Conservation (phyloP, 2,797 vertebrate species). For the Gadopsis bispinosus region DNA sequence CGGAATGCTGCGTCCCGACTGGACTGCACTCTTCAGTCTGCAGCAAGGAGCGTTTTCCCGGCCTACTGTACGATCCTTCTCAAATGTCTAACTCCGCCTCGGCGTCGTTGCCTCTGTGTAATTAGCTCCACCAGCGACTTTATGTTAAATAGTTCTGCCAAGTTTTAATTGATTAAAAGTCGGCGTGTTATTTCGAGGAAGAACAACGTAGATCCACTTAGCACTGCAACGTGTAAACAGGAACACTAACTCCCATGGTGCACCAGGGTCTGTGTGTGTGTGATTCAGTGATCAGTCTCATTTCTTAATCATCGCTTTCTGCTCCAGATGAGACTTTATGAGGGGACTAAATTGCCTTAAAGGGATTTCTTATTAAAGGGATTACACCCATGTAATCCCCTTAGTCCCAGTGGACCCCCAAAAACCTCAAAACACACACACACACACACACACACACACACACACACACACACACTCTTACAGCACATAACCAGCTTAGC, state of each 20-base stretch:
- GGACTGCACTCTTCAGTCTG: background rate
- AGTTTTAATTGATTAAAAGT: slow-evolving; percentile 78
- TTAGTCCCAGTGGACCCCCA: slow-evolving; percentile 88
- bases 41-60: slow-evolving; percentile 10
- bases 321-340: slow-evolving; percentile 92
- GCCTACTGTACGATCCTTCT: slow-evolving; percentile 18
- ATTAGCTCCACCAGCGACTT: slow-evolving; percentile 87
- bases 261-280: slow-evolving; percentile 38
- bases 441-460: background rate
- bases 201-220: slow-evolving; percentile 78
- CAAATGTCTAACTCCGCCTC: slow-evolving; percentile 43
- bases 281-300: slow-evolving; percentile 67
- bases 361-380: slow-evolving; percentile 93
- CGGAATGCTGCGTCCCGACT: background rate
- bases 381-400: slow-evolving; percentile 96
- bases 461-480: slow-evolving; percentile 15
- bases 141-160: slow-evolving; percentile 69
- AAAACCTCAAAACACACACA: slow-evolving; percentile 79
- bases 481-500: slow-evolving; percentile 61
- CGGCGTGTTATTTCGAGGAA: slow-evolving; percentile 55
- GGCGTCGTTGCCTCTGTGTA: slow-evolving; percentile 87
- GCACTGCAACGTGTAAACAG: slow-evolving; percentile 72
- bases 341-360: slow-evolving; percentile 91
- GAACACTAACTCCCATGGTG: slow-evolving; percentile 72
- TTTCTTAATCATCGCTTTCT: slow-evolving; percentile 90